Evolutionary conservation across 2,888 invertebrate genomes (phyloP).

Genomic region (Masnerella sp.): DNA sequence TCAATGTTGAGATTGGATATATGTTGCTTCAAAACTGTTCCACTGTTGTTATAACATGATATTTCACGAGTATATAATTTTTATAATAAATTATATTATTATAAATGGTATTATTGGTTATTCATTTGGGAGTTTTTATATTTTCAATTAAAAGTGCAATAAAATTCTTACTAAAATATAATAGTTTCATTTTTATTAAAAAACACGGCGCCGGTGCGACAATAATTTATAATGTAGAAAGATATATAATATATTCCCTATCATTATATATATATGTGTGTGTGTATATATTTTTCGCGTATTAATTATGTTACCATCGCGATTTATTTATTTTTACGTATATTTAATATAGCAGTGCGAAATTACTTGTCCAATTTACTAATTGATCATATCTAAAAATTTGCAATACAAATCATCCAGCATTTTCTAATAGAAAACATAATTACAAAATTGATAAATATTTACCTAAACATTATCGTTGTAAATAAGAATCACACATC

Average conservation of each 20-base stretch:
- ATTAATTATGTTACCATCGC: slow-evolving; percentile 38
- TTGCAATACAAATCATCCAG: not conserved
- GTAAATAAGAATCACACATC: too few relatives aligned
- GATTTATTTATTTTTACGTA: slow-evolving; percentile 46
- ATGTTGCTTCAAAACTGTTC: too few relatives aligned
- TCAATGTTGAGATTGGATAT: too few relatives aligned
- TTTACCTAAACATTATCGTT: too few relatives aligned
- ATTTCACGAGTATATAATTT: too few relatives aligned
- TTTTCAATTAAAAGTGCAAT: too few relatives aligned
- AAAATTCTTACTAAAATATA: too few relatives aligned
- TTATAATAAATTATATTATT: too few relatives aligned
- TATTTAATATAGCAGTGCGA: slow-evolving; percentile 44
- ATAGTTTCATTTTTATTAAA: slow-evolving; percentile 5
- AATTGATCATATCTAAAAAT: not conserved
- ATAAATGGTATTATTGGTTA: too few relatives aligned
- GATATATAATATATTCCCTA: slow-evolving; percentile 46
- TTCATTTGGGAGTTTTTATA: too few relatives aligned
- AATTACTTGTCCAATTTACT: slow-evolving; percentile 10
- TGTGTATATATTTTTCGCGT: slow-evolving; percentile 33
- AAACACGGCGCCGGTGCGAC: slow-evolving; percentile 27
- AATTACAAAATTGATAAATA: not conserved
- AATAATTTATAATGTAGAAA: slow-evolving; percentile 44
- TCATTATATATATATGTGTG: slow-evolving; percentile 36
- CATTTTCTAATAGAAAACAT: not conserved
- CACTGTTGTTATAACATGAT: too few relatives aligned